A percentile compares a stretch with the other conserved stretches of the same genome.
Evolutionary conservation across 2,888 invertebrate genomes (phyloP).

Genomic region (Apodemia hepburni): DNA sequence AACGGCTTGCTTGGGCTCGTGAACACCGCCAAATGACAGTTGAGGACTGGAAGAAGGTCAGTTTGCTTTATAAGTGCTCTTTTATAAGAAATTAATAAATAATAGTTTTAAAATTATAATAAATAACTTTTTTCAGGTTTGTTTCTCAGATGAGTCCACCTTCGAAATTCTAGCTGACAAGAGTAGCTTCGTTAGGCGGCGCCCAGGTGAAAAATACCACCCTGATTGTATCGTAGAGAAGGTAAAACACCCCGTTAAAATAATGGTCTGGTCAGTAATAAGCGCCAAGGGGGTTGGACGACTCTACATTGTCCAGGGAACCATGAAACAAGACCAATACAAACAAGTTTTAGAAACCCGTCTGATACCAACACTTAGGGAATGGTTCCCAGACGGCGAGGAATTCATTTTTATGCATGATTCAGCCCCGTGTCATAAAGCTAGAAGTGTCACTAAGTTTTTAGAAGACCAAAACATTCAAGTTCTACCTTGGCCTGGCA

Average conservation of each 20-base stretch:
- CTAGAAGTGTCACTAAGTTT: conserved; percentile 1
- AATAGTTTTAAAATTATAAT: background rate
- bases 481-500: conserved; percentile 28
- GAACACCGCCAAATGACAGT: background rate
- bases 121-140: background rate
- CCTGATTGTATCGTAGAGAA: background rate
- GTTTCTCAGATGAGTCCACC: background rate
- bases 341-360: conserved; percentile 18
- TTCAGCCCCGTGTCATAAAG: background rate
- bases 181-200: background rate
- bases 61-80: background rate
- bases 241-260: background rate
- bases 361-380: conserved; percentile 19
- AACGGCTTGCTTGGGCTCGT: background rate
- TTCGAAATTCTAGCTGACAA: background rate
- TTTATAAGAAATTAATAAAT: background rate
- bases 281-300: conserved; percentile 22
- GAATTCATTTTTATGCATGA: too few relatives aligned
- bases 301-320: conserved; percentile 26
- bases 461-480: conserved; percentile 10
- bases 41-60: background rate
- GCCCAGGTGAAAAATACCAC: background rate
- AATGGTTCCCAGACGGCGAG: background rate
- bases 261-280: conserved; percentile 27
- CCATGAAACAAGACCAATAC: conserved; percentile 19